Base-by-base conservation (phyloP, 35 echinoderm and acorn worm genomes). In the Apostichopus japonicus region DNA sequence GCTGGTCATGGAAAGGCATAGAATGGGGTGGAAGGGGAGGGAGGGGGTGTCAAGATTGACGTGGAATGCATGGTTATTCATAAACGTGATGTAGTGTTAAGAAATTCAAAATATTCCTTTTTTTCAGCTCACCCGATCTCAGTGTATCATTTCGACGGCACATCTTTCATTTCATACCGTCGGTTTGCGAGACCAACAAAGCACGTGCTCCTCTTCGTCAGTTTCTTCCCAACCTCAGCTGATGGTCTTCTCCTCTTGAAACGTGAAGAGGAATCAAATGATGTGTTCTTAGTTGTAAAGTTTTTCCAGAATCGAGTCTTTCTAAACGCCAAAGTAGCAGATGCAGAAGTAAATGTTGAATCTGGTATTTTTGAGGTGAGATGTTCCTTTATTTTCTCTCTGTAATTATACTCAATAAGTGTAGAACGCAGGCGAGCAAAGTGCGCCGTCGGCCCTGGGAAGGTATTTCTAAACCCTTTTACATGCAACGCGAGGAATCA, bases 151-250 rank as follows among this genome's bases (percentile, higher is more conserved):
- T 98, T 98, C 71, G 87, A 95, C 77, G 93, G 93, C 14, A 77
- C 78, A 5, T 90, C 93, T 4, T 98, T 94, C 62, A 80, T 98
- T 16, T 84, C 93, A 56, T 98, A 98, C 88, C 92, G 87, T 33
- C 91, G 87, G 1, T n/a, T 91, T 5, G 93, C 79, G 10, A 25
- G 51, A 8, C 95, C 97, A 21, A 90, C 97, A 56, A 96, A 93
- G 71, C 93, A 94, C 23, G 56, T 93, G 56, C 79, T 98, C 19
- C 56, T 98, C 8, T 98, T 88, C 91, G 83, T 98, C 6, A 77
- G 91, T 7, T 96, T 98, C 55, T 55, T 78, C 21, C 80, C 95
- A 1, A 56, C 8, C 10, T 53, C 78, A 10, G 6, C 71, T 11
- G 89, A 93, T 27, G 95, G 97, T 24, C 58, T 98, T 62, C 87